Evolutionary conservation across 2,113 vertebrate species (phyloP).

Genomic region (Onychorhynchus coronatus): DNA sequence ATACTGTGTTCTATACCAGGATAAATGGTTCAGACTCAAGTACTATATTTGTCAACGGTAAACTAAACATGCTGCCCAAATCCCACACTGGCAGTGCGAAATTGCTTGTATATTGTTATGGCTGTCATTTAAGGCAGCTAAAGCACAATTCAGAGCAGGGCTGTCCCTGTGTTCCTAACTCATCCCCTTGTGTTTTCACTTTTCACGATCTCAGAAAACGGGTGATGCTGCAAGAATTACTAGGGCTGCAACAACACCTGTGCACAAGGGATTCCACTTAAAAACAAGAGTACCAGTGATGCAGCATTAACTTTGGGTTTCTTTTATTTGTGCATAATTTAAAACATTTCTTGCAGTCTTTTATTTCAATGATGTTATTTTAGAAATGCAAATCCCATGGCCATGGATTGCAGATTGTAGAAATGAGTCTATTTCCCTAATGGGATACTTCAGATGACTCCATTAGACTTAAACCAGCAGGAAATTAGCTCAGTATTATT

Average conservation of each 20-base stretch:
- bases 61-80: constrained; percentile 42
- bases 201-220: not conserved
- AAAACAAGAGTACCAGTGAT: not conserved
- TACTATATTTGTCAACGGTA: constrained; percentile 55
- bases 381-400: not conserved
- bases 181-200: not conserved
- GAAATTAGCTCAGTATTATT: not conserved
- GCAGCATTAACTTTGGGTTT: not conserved
- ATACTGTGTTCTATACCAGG: constrained; percentile 10
- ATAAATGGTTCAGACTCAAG: constrained; percentile 40
- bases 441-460: not conserved
- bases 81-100: constrained; percentile 16
- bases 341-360: not conserved
- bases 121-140: constrained; percentile 19
- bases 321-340: not conserved
- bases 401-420: not conserved
- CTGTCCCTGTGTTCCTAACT: not conserved
- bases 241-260: not conserved
- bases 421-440: not conserved
- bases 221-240: not conserved
- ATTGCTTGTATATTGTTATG: constrained; percentile 22
- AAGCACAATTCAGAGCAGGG: constrained; percentile 1
- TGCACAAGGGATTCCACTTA: not conserved
- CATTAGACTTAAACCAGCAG: not conserved
- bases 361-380: not conserved